phyloP scores from a whole-genome alignment of 1,140 invertebrate species.

The Aplysia californica region DNA sequence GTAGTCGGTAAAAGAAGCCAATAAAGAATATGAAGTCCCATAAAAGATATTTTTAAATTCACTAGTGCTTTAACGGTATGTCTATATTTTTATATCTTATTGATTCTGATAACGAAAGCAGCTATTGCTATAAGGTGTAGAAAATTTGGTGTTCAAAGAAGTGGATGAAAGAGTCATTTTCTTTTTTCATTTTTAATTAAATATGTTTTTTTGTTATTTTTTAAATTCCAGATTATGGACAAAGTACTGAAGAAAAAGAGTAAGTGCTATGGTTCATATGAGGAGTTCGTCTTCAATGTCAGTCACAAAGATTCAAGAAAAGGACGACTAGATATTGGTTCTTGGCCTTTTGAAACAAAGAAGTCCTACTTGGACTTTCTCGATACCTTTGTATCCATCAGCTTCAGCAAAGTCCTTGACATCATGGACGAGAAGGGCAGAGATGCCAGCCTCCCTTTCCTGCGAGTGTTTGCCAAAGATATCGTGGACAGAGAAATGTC shows the following conservation, averaged over 20 bases:
- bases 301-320: slow-evolving; percentile 24
- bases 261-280: slow-evolving; percentile 55
- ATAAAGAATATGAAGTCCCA: too few species aligned
- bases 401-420: slow-evolving; percentile 55
- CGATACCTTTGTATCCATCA: slow-evolving; percentile 60
- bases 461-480: slow-evolving; percentile 49
- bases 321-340: slow-evolving; percentile 48
- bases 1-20: too few species aligned
- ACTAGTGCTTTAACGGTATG: too few species aligned
- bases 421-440: slow-evolving; percentile 29
- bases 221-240: slow-evolving; percentile 36
- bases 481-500: slow-evolving; percentile 52
- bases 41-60: too few species aligned
- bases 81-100: too few species aligned
- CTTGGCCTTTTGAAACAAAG: slow-evolving; percentile 62
- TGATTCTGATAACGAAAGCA: too few species aligned
- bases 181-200: not conserved
- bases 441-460: slow-evolving; percentile 40
- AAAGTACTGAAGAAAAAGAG: slow-evolving; percentile 57
- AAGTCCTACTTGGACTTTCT: slow-evolving; percentile 62
- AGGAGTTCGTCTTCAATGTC: slow-evolving; percentile 57
- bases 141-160: too few species aligned
- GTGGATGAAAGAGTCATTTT: too few species aligned
- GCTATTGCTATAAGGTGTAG: too few species aligned
- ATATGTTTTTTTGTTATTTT: not conserved